Base-by-base conservation (phyloP, 2,113 vertebrate species). In the Crotalus horridus region DNA sequence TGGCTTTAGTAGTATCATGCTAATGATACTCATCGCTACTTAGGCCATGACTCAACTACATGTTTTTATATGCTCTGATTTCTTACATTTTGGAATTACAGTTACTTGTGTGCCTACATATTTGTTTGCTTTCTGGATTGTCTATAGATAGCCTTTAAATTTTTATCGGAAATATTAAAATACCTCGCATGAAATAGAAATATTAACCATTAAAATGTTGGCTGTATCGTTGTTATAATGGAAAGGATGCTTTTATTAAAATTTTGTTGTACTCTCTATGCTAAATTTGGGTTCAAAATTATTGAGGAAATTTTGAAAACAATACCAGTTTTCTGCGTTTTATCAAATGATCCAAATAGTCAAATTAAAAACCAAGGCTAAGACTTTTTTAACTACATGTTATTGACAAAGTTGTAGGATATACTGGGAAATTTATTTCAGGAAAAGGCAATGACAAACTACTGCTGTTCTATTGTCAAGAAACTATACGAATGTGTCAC, bases 341-440 rank as follows among this genome's bases (percentile, higher is more conserved):
- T 23, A 89, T 89, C 90, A 81, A 89, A 90, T 92, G 43, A 94
- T 11, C 11, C 20, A 93, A 94, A 91, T 91, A 96, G 13, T 93
- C 88, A 53, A 95, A 95, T 58, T 95, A 94, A 54, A 93, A 95
- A 93, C 39, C 1, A 92, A 58, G 93, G 92, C 96, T 43, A 89
- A 23, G 11, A 96, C 90, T 92, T 96, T 95, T 55, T 26, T 95
- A 96, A 96, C 93, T 69, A 96, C 64, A 93, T 92, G 92, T 92
- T 90, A 95, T 92, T 43, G 64, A 33, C 29, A 69, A 81, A 81
- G 69, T 81, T 81, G 33, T 81, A 81, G 64, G 64, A 69, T 69
- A 69, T 69, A 69, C 13, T 81, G 33, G 74, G 17, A 81, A 39
- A 6, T 81, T 39, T 21, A 81, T 81, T 81, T 21, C 74, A 81